phyloP scores from a whole-genome alignment of 2,797 vertebrate genomes.

The Hemitrygon akajei region DNA sequence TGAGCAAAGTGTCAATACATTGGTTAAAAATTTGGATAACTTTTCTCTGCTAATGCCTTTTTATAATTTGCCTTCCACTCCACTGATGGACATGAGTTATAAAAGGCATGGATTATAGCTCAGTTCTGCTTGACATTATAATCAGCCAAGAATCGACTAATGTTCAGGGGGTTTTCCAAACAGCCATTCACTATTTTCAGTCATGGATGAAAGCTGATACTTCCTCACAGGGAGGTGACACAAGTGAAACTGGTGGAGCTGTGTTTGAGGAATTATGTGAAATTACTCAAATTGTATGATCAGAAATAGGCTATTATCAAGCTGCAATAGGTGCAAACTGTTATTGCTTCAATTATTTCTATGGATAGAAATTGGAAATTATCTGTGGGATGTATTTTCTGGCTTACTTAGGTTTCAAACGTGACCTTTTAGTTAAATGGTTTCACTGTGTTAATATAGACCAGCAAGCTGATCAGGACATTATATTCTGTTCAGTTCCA shows the following conservation, averaged over 20 bases:
- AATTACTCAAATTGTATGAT: too few relatives aligned
- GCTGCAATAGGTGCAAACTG: background rate
- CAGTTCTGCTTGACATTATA: background rate
- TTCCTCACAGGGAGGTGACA: background rate
- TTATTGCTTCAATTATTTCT: background rate
- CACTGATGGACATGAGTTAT: too few relatives aligned
- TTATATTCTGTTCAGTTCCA: background rate
- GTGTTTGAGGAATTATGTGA: background rate
- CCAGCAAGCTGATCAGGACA: background rate
- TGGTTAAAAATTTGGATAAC: too few relatives aligned
- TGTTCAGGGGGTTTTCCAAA: background rate
- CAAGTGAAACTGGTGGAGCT: background rate
- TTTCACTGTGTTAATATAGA: background rate
- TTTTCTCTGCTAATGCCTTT: too few relatives aligned
- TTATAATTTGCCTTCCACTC: too few relatives aligned
- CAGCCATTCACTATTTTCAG: background rate
- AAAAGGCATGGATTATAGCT: too few relatives aligned
- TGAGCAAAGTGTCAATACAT: too few relatives aligned
- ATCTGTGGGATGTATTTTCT: background rate
- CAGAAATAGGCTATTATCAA: background rate
- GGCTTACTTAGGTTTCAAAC: background rate
- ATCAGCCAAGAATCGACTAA: background rate
- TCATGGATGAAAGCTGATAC: background rate
- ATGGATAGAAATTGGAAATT: background rate
- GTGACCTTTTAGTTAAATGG: background rate